Conservation (phyloP, 2,797 vertebrate genomes). For the Hyperoplus lanceolatus region DNA sequence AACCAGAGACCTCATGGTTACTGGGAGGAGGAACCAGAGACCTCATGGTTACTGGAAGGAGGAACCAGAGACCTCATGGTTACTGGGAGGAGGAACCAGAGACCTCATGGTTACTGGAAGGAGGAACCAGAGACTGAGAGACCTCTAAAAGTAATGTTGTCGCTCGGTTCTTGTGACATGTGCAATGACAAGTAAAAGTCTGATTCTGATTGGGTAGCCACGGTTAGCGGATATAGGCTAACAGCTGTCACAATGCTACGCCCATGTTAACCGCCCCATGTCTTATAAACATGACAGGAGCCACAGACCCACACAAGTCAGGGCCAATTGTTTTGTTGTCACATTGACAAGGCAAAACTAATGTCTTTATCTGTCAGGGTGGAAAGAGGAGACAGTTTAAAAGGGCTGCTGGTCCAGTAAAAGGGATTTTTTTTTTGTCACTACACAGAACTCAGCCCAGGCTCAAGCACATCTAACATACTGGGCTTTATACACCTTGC, state of each 20-base stretch:
- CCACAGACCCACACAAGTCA: slow-evolving; percentile 62
- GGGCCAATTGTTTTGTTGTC: slow-evolving; percentile 73
- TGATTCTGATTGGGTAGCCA: slow-evolving; percentile 36
- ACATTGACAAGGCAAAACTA: slow-evolving; percentile 53
- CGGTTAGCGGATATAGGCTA: slow-evolving; percentile 72
- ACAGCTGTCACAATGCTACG: slow-evolving; percentile 72
- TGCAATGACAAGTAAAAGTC: too few relatives aligned
- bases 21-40: too few relatives aligned
- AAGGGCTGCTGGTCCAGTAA: slow-evolving; percentile 55
- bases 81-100: too few relatives aligned
- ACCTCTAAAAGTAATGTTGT: too few relatives aligned
- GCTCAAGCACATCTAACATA: slow-evolving; percentile 33
- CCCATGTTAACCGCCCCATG: slow-evolving; percentile 61
- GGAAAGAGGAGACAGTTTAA: slow-evolving; percentile 26
- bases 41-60: too few relatives aligned
- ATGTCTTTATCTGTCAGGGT: slow-evolving; percentile 67
- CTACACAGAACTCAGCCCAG: slow-evolving; percentile 30
- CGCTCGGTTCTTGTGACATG: too few relatives aligned
- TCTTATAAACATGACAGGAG: slow-evolving; percentile 69
- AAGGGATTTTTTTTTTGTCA: slow-evolving; percentile 52
- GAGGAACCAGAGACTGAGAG: too few relatives aligned
- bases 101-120: too few relatives aligned
- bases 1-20: too few relatives aligned
- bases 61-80: too few relatives aligned
- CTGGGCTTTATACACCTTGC: slow-evolving; percentile 17